Conservation (phyloP, 2,113 vertebrate species). For the Nerophis ophidion region DNA sequence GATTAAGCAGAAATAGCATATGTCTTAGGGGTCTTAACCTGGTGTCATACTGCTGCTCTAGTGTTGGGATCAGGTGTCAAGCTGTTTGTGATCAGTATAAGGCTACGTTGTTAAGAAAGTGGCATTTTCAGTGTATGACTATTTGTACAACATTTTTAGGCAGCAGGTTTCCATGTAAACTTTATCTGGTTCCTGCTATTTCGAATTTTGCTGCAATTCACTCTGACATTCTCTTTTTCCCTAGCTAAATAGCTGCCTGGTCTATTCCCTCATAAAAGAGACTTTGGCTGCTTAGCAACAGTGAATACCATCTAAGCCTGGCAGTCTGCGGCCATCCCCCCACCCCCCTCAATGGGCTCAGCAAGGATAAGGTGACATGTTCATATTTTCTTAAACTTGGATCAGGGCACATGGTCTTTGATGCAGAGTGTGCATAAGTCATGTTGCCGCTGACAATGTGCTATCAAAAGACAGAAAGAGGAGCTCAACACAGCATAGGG, state of each 20-base stretch:
- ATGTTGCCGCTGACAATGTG: slow-evolving; percentile 14
- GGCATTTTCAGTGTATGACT: slow-evolving; percentile 8
- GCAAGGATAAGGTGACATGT: slow-evolving; percentile 56
- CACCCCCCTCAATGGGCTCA: slow-evolving; percentile 35
- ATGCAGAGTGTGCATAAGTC: slow-evolving; percentile 20
- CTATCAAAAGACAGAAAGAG: slow-evolving; percentile 5
- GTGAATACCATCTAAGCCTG: slow-evolving; percentile 57
- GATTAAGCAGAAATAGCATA: slow-evolving; percentile 62
- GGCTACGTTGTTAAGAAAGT: slow-evolving; percentile 15
- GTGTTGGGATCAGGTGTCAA: slow-evolving; percentile 34
- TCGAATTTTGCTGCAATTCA: background rate
- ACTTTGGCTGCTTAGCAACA: slow-evolving; percentile 65
- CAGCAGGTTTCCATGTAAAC: background rate
- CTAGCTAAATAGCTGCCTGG: slow-evolving; percentile 38
- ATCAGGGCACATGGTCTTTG: slow-evolving; percentile 45
- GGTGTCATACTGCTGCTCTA: slow-evolving; percentile 37
- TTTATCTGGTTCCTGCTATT: background rate
- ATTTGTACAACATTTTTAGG: background rate
- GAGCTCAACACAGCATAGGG: slow-evolving; percentile 1
- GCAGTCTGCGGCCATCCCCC: slow-evolving; percentile 43
- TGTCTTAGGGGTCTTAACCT: slow-evolving; percentile 38
- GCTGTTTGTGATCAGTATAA: slow-evolving; percentile 26
- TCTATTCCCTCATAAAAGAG: slow-evolving; percentile 54
- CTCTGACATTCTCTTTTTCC: slow-evolving; percentile 19
- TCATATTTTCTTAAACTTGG: slow-evolving; percentile 46